Evolutionary conservation across 2,888 invertebrate genomes (phyloP), one percentile per base, ranked within the genome.

Genomic region (Teleogryllus oceanicus): DNA sequence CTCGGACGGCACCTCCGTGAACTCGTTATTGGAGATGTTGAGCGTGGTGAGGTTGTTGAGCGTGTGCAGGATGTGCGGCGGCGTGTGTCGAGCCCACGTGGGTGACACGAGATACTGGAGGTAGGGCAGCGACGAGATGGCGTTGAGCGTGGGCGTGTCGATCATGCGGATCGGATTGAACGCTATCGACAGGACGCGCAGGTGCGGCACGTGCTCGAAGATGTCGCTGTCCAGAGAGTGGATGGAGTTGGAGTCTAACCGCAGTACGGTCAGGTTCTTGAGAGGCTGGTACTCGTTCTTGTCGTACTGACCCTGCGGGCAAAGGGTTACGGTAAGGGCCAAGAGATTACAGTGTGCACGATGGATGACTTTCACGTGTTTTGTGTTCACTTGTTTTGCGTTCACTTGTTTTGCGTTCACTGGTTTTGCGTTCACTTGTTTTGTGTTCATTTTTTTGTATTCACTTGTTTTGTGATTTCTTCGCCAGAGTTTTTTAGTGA

Each of bases 131-230:
- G 91, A 91, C 0, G 90, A 89, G 24, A 96, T 90, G 0, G 95
- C 94, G 0, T 91, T 87, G 1, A 90, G 84, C 0, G 93, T 92
- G 18, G 88, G 88, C 11, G 89, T 88, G 84, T 94, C 93, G 11
- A 95, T 89, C 0, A 90, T 88, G 18, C 88, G 88, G 18, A 97
- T 88, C 0, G 93, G 93, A 86, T 97, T 97, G n/a, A 91, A 90
- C 82, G 91, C 91, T 49, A 97, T 87, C 83, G 91, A 90, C 78
- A 97, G 86, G 18, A 90, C 89, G 83, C 92, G 91, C 74, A 97
- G 85, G 78, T 90, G 89, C 0, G 91, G 89, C 5, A 92, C 86
- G 85, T 96, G 95, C 84, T 93, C 93, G 85, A 97, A 96, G 2
- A 94, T 84, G 85, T 94, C 93, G 78, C 89, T 89, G 84, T 93